These are phyloP conservation scores for Ostrea denselamellosa DNA, from an alignment of 1,140 invertebrate species.

Conservation along the genomic window DNA sequence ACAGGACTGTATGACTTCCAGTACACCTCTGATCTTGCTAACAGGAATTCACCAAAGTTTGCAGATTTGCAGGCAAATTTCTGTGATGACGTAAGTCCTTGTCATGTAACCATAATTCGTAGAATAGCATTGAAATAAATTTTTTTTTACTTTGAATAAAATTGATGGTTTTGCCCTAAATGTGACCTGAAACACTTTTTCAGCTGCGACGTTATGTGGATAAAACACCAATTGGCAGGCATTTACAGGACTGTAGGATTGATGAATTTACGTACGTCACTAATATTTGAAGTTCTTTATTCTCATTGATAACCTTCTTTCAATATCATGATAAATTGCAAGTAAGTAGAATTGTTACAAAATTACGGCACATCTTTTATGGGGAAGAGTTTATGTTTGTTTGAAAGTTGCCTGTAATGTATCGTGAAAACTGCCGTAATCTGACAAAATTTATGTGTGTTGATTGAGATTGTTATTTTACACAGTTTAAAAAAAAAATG, in stretches of 20 bases:
- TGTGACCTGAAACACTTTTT: constrained; percentile 19
- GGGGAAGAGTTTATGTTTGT: too few relatives aligned
- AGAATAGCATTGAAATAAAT: not conserved
- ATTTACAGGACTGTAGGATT: constrained; percentile 52
- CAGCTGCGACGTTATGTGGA: constrained; percentile 39
- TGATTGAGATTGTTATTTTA: too few relatives aligned
- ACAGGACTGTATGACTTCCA: constrained; percentile 57
- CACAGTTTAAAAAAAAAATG: too few relatives aligned
- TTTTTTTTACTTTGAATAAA: not conserved
- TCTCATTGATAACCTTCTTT: too few relatives aligned
- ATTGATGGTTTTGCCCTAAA: not conserved
- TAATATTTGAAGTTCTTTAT: not conserved
- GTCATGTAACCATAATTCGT: not conserved
- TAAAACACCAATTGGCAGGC: constrained; percentile 19
- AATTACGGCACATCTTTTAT: not conserved
- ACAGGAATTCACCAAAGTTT: constrained; percentile 48
- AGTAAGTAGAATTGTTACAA: not conserved
- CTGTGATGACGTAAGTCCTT: constrained; percentile 56
- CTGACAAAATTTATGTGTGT: too few relatives aligned
- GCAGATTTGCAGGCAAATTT: constrained; percentile 44
- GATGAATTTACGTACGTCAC: constrained; percentile 49
- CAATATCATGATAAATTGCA: not conserved
- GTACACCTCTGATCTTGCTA: constrained; percentile 46
- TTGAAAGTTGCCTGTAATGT: too few relatives aligned
- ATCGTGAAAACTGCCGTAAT: too few relatives aligned